Conservation (phyloP, 2,888 invertebrate species). For the Cataglyphis albicans region DNA sequence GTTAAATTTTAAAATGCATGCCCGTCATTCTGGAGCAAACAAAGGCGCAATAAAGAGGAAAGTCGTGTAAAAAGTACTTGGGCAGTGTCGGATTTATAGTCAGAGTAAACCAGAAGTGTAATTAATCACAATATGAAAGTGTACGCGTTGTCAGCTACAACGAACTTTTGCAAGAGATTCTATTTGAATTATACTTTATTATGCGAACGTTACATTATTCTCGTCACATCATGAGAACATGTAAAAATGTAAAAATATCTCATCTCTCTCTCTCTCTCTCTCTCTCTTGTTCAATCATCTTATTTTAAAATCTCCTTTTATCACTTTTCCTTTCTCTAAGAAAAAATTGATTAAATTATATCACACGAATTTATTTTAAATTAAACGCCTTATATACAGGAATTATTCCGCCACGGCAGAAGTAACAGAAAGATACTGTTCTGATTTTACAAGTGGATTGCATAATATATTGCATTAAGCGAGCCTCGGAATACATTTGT, state of each 20-base stretch:
- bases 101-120: neutral
- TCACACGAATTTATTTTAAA: neutral
- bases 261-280: neutral
- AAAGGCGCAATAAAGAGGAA: neutral
- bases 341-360: neutral
- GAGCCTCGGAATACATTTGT: constrained; percentile 14
- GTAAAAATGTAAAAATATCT: neutral
- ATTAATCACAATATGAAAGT: constrained; percentile 9
- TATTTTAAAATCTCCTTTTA: neutral
- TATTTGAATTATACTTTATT: neutral
- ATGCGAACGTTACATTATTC: neutral
- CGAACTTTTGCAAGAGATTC: neutral
- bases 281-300: neutral
- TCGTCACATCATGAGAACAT: neutral
- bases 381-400: neutral
- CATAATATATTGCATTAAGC: constrained; percentile 18
- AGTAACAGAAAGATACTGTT: neutral
- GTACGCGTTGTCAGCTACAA: neutral
- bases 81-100: neutral
- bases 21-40: neutral
- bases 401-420: neutral
- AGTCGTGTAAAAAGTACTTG: neutral
- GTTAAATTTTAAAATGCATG: neutral
- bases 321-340: neutral
- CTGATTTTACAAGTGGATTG: constrained; percentile 25